These are phyloP conservation scores for Scomber colias DNA, from an alignment of 2,113 vertebrate species.

Conservation along the genomic window DNA sequence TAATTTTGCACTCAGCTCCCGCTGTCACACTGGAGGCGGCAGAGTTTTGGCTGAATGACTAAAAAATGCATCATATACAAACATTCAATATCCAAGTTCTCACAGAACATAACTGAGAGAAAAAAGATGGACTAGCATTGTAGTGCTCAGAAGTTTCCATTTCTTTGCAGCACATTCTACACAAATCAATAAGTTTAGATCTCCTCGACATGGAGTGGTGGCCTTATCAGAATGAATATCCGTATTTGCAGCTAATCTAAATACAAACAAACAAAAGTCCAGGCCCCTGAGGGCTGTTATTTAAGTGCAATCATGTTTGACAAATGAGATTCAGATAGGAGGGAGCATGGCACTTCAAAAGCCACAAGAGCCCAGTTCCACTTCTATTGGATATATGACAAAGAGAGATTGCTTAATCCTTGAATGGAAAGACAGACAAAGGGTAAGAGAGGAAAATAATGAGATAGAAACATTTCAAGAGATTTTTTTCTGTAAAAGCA, in stretches of 20 bases:
- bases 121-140: not conserved
- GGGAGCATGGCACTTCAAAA: conserved; percentile 61
- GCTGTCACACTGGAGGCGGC: conserved; percentile 29
- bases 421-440: conserved; percentile 48
- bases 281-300: conserved; percentile 63
- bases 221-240: conserved; percentile 55
- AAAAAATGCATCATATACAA: conserved; percentile 18
- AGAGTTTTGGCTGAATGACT: not conserved
- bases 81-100: conserved; percentile 43
- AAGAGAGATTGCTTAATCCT: conserved; percentile 64
- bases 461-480: conserved; percentile 36
- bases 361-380: conserved; percentile 41
- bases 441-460: conserved; percentile 49
- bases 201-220: conserved; percentile 29
- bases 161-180: conserved; percentile 26
- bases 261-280: conserved; percentile 64
- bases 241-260: conserved; percentile 57
- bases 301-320: conserved; percentile 78
- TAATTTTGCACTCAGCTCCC: conserved; percentile 24
- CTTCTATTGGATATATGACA: conserved; percentile 63
- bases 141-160: not conserved
- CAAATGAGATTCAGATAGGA: conserved; percentile 76
- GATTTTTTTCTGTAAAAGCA: not conserved
- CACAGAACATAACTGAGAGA: not conserved
- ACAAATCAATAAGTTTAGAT: conserved; percentile 60